phyloP scores from a whole-genome alignment of 2,888 invertebrate species.

The Liodrosophila aerea region DNA sequence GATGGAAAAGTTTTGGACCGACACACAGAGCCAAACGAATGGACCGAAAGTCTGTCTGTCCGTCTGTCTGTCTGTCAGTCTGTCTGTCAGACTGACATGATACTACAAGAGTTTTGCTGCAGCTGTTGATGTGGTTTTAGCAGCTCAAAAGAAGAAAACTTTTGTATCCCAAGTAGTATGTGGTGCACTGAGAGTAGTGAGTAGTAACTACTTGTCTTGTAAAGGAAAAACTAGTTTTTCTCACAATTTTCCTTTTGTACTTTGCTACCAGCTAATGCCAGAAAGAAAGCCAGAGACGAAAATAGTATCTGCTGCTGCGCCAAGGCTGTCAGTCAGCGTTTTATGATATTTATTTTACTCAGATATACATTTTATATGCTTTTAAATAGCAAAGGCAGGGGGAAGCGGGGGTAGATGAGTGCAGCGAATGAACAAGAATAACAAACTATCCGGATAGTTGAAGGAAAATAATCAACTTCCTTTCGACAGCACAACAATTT shows the following conservation, averaged over 20 bases:
- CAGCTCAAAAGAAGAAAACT: conserved; percentile 39
- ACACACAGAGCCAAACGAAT: conserved; percentile 13
- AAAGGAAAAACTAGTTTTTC: conserved; percentile 48
- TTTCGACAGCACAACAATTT: conserved; percentile 31
- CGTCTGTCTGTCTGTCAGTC: conserved; percentile 23
- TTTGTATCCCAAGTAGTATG: conserved; percentile 40
- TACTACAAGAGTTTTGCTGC: conserved; percentile 48
- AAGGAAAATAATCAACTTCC: conserved; percentile 56
- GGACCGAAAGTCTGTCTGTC: conserved; percentile 20
- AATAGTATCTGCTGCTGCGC: conserved; percentile 23
- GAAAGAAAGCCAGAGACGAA: conserved; percentile 10
- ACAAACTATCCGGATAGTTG: conserved; percentile 13
- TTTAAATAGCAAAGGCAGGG: conserved; percentile 27
- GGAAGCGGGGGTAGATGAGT: background rate
- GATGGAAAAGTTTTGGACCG: conserved; percentile 70
- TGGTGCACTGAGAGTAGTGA: conserved; percentile 38
- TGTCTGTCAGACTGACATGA: conserved; percentile 37
- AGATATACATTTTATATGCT: conserved; percentile 52
- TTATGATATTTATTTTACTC: conserved; percentile 52
- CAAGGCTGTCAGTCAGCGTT: conserved; percentile 46
- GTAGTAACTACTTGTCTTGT: conserved; percentile 26
- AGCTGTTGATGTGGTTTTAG: conserved; percentile 33
- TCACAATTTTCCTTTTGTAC: conserved; percentile 20
- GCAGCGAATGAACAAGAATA: background rate
- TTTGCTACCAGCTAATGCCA: conserved; percentile 34